These are phyloP conservation scores for Erpornis zantholeuca DNA, from an alignment of 2,113 vertebrate genomes.

Conservation along the genomic window DNA sequence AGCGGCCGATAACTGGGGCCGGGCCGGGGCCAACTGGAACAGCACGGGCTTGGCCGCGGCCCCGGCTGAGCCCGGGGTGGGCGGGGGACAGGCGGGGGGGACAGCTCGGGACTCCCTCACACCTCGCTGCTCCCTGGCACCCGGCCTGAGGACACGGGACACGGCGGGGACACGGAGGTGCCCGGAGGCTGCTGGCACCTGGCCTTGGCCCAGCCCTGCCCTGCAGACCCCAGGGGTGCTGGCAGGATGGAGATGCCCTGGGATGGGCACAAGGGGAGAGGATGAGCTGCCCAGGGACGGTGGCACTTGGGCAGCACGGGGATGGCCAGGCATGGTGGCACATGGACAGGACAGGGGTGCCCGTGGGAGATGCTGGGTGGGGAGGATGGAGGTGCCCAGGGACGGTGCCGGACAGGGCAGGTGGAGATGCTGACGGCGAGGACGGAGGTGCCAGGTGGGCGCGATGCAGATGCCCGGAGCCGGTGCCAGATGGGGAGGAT, in stretches of 20 bases:
- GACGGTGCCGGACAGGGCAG: too few species aligned
- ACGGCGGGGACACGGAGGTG: fast-evolving
- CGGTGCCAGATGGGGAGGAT: neutral
- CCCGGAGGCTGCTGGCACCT: neutral
- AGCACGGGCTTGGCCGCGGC: neutral
- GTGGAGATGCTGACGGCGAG: neutral
- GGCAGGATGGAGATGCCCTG: too few species aligned
- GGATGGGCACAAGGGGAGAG: too few species aligned
- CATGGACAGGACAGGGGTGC: fast-evolving
- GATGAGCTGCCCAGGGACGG: neutral
- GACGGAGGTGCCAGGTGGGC: neutral
- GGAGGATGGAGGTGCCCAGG: neutral
- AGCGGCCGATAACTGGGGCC: neutral
- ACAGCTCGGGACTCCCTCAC: neutral
- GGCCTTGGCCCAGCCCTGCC: neutral
- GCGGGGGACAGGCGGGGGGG: neutral
- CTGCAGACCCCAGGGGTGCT: neutral
- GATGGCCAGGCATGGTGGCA: neutral
- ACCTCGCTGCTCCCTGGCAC: neutral
- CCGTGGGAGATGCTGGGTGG: too few species aligned
- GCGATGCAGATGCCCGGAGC: too few species aligned
- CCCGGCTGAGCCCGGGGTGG: neutral
- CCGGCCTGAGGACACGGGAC: fast-evolving
- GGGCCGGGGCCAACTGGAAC: conserved; percentile 8
- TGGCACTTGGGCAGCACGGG: neutral